A percentile compares a stretch with the other conserved stretches of the same genome.
These are phyloP conservation scores for Pycnonotus jocosus DNA, from an alignment of 2,113 vertebrate genomes.

Conservation along the genomic window DNA sequence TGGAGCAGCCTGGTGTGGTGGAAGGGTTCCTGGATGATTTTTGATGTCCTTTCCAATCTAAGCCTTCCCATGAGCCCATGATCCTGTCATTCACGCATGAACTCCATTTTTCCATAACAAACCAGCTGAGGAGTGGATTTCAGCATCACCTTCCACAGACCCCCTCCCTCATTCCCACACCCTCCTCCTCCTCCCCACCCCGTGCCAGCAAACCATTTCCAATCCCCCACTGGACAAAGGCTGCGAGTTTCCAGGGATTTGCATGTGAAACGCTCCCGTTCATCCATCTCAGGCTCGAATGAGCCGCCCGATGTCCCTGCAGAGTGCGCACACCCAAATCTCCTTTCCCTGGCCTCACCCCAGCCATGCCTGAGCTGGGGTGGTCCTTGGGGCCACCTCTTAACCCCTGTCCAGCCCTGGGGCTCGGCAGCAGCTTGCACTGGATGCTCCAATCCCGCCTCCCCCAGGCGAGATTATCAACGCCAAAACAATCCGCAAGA, in stretches of 20 bases:
- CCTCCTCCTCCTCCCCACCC: not conserved
- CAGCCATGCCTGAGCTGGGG: rapidly evolving
- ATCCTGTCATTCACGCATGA: not conserved
- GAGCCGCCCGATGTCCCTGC: not conserved
- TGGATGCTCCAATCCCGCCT: not conserved
- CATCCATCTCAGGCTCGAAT: not conserved
- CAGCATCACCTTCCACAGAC: not conserved
- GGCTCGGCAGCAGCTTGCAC: not conserved
- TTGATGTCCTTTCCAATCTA: not conserved
- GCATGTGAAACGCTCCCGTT: not conserved
- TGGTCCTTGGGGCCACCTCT: not conserved
- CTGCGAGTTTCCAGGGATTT: slow-evolving; percentile 18
- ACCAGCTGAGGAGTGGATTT: not conserved
- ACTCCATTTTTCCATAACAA: not conserved
- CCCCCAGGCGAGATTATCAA: not conserved
- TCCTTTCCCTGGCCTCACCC: not conserved
- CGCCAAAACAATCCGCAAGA: not conserved
- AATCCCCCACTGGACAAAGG: not conserved
- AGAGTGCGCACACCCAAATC: not conserved
- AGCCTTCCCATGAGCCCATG: not conserved
- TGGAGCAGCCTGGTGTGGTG: rapidly evolving
- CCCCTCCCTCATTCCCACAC: not conserved
- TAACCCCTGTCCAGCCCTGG: not conserved
- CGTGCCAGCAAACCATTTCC: not conserved
- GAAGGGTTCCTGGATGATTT: not conserved